Evolutionary conservation across 2,797 vertebrate species (phyloP).

Genomic region (Tragopan temminckii): DNA sequence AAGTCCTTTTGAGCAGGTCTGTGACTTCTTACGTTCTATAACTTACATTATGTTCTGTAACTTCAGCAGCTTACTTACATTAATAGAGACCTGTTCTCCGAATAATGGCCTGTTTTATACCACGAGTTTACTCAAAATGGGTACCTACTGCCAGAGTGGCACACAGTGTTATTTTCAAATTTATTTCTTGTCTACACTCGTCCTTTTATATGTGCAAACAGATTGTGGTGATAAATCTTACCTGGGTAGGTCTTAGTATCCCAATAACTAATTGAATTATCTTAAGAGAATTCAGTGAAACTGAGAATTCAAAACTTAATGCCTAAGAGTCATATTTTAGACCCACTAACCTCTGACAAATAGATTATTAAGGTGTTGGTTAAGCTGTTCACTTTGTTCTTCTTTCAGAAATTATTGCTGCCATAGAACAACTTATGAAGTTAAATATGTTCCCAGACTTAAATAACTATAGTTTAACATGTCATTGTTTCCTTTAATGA

Average conservation of each 20-base stretch:
- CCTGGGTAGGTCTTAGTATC: neutral
- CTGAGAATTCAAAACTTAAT: neutral
- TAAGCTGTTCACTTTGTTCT: neutral
- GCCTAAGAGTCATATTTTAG: neutral
- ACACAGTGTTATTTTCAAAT: neutral
- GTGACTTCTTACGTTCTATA: neutral
- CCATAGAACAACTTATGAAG: neutral
- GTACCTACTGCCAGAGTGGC: neutral
- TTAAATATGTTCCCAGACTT: neutral
- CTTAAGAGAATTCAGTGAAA: neutral
- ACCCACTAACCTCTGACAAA: neutral
- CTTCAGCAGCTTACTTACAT: neutral
- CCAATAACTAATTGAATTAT: neutral
- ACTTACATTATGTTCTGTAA: neutral
- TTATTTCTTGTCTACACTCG: neutral
- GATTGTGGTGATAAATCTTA: neutral
- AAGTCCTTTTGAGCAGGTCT: constrained; percentile 98
- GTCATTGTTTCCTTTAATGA: neutral
- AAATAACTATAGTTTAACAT: neutral
- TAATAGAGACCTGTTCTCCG: too few species aligned
- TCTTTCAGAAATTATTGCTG: neutral
- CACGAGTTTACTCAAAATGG: neutral
- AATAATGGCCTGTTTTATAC: neutral
- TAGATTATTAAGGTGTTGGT: neutral
- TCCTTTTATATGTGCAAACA: neutral